Conservation (phyloP, 2,113 vertebrate species). For the Phylloscopus trochilus region DNA sequence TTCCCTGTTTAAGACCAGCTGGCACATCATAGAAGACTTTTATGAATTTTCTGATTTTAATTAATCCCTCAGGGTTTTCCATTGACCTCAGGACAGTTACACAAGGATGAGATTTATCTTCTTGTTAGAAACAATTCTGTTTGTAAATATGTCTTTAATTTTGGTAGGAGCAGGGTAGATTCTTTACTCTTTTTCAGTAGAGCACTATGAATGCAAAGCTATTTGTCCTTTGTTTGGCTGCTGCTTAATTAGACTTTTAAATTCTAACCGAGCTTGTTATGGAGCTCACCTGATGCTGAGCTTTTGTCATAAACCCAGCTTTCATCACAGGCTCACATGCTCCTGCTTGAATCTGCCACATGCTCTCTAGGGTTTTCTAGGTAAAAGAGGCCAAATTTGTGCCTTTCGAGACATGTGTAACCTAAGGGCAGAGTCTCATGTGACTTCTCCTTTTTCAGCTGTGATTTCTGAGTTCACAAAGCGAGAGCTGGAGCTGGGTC, state of each 20-base stretch:
- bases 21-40: slow-evolving; percentile 13
- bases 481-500: not conserved
- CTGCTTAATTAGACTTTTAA: not conserved
- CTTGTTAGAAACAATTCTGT: slow-evolving; percentile 47
- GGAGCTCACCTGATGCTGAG: slow-evolving; percentile 10
- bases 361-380: not conserved
- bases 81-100: slow-evolving; percentile 46
- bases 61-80: slow-evolving; percentile 39
- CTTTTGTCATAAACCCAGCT: not conserved
- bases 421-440: not conserved
- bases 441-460: not conserved
- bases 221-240: not conserved
- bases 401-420: not conserved
- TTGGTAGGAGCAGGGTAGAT: slow-evolving; percentile 17
- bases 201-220: not conserved
- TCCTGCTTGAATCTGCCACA: not conserved
- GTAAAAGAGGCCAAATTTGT: not conserved
- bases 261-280: not conserved
- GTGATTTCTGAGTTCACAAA: not conserved
- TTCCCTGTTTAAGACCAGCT: slow-evolving; percentile 49
- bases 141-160: slow-evolving; percentile 60
- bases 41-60: slow-evolving; percentile 52
- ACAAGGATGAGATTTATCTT: slow-evolving; percentile 49
- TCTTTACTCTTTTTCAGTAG: not conserved
- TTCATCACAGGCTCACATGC: not conserved